A percentile compares a stretch with the other conserved stretches of the same genome.
phyloP scores from a whole-genome alignment of 2,888 invertebrate species.

The Temnothorax rugatulus region DNA sequence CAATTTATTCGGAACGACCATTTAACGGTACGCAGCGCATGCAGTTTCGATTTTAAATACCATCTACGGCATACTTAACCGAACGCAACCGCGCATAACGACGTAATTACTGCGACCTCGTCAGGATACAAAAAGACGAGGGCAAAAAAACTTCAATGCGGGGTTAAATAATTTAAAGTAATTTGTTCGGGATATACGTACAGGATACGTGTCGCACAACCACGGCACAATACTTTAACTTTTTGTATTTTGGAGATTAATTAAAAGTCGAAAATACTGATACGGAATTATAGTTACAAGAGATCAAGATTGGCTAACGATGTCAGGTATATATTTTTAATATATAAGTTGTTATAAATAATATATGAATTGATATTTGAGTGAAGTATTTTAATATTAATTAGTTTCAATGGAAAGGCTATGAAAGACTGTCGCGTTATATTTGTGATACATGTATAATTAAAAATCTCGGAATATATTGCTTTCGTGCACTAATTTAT shows the following conservation, averaged over 20 bases:
- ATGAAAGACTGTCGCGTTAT: not conserved
- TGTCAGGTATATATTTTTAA: not conserved
- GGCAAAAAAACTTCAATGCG: constrained; percentile 3
- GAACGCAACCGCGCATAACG: constrained; percentile 19
- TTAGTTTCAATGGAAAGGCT: not conserved
- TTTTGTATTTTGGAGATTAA: not conserved
- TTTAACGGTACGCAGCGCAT: constrained; percentile 21
- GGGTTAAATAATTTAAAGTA: not conserved
- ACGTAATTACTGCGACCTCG: not conserved
- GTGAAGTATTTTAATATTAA: constrained; percentile 1
- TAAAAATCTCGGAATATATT: too few relatives aligned
- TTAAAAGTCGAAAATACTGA: not conserved
- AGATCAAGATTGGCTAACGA: not conserved
- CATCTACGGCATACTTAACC: constrained; percentile 3
- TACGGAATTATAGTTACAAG: not conserved
- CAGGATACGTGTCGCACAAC: not conserved
- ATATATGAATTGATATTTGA: not conserved
- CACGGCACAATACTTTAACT: not conserved
- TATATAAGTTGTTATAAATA: not conserved
- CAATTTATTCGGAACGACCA: constrained; percentile 32
- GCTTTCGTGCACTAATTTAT: not conserved
- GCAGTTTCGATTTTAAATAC: not conserved
- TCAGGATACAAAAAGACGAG: not conserved
- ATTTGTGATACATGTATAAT: too few relatives aligned
- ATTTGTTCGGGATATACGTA: not conserved